A percentile compares a stretch with the other conserved stretches of the same genome.
Evolutionary conservation across 2,888 invertebrate species (phyloP).

Genomic region (Rugalucina vietnamica): DNA sequence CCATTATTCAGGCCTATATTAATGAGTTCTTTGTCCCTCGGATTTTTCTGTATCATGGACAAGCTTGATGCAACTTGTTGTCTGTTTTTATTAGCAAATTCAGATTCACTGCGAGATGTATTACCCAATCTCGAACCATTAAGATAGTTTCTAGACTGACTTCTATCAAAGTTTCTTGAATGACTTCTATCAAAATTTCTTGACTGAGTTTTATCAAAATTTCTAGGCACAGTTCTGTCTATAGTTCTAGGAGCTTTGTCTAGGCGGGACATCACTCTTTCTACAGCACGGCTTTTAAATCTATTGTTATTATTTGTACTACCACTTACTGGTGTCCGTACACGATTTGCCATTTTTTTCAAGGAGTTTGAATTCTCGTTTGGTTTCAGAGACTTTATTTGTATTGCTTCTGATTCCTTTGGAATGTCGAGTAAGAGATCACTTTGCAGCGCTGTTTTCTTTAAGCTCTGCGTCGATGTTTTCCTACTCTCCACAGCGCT

Average conservation of each 20-base stretch:
- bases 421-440: conserved; percentile 44
- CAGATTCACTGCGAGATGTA: conserved; percentile 49
- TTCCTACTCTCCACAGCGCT: conserved; percentile 42
- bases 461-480: conserved; percentile 27
- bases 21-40: conserved; percentile 50
- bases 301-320: conserved; percentile 23
- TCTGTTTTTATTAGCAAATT: conserved; percentile 34
- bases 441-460: conserved; percentile 40
- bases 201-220: conserved; percentile 6
- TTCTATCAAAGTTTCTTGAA: conserved; percentile 40
- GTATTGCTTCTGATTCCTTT: conserved; percentile 39
- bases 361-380: conserved; percentile 65
- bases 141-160: conserved; percentile 36
- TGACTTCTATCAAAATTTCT: conserved; percentile 20
- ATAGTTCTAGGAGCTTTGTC: neutral
- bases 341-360: conserved; percentile 60
- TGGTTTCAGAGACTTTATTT: conserved; percentile 66
- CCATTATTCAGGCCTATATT: conserved; percentile 50
- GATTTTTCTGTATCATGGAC: conserved; percentile 39
- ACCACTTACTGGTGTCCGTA: conserved; percentile 41
- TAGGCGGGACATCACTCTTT: neutral
- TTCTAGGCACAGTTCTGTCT: neutral
- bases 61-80: conserved; percentile 45
- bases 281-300: conserved; percentile 23
- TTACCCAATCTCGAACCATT: conserved; percentile 38